Evolutionary conservation across 1,140 invertebrate genomes (phyloP), one percentile per base, ranked within the genome.

Genomic region (Polypedilum vanderplanki): DNA sequence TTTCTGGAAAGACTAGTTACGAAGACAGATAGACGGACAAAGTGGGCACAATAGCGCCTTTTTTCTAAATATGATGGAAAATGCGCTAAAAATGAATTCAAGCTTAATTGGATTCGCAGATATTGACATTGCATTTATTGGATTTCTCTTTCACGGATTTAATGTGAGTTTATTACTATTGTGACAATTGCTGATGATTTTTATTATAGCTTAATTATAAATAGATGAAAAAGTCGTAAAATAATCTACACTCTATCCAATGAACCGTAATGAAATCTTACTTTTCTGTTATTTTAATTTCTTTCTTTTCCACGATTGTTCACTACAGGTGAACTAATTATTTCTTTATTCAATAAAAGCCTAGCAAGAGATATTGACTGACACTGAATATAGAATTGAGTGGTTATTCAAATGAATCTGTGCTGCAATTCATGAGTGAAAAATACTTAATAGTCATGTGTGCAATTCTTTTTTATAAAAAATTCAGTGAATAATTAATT

Each of bases 61-160:
- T n/a, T n/a, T n/a, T n/a, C n/a, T n/a, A n/a, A n/a, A n/a, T n/a
- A n/a, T n/a, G n/a, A n/a, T n/a, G n/a, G n/a, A n/a, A n/a, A n/a
- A n/a, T n/a, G n/a, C n/a, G n/a, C n/a, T n/a, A n/a, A n/a, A n/a
- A n/a, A n/a, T n/a, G n/a, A 70, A 20, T 70, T 18, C 65, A 22
- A 9, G 9, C 10, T 70, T 70, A 70, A 70, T 70, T 70, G 65
- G 65, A 70, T 70, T 70, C 65, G 20, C 65, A 9, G 65, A 18
- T 18, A 22, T 18, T 70, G 65, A 18, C 9, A 20, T 5, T 70
- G n/a, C 17, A 70, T 70, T 70, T 70, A 57, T 57, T 15, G 46
- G 46, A 57, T 57, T 57, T 57, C 46, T 12, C 12, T 57, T 12
- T 9, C 46, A 15, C 4, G 15, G 12, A n/a, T 12, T 15, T 57